phyloP scores from a whole-genome alignment of 2,888 invertebrate genomes.

The Xanthostigma xanthostigma region DNA sequence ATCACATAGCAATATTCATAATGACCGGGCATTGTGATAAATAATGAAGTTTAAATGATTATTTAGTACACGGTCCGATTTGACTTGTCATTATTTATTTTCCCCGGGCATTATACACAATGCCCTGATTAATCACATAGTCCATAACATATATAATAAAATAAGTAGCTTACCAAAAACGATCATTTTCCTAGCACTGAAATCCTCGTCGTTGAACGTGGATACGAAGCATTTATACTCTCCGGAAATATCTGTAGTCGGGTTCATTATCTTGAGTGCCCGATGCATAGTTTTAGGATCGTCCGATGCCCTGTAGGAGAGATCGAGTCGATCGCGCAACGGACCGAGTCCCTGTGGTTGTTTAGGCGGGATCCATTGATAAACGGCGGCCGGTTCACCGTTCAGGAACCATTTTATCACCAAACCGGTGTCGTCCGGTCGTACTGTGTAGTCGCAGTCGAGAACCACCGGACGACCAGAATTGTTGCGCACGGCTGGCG shows the following conservation, averaged over 20 bases:
- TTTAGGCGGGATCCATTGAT: slow-evolving; percentile 64
- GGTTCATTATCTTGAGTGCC: slow-evolving; percentile 51
- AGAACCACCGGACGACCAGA: slow-evolving; percentile 36
- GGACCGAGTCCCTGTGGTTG: slow-evolving; percentile 47
- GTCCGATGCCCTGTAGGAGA: slow-evolving; percentile 45
- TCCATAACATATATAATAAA: too few species aligned
- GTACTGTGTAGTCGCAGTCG: slow-evolving; percentile 55
- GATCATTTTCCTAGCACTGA: slow-evolving; percentile 44
- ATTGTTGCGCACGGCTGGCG: slow-evolving; percentile 25
- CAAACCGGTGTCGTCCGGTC: slow-evolving; percentile 46
- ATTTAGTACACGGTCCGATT: too few species aligned
- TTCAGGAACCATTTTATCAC: slow-evolving; percentile 65
- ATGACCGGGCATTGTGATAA: too few species aligned
- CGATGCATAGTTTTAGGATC: slow-evolving; percentile 54
- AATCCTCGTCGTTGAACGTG: slow-evolving; percentile 51
- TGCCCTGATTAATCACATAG: too few species aligned
- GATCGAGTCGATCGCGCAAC: slow-evolving; percentile 40
- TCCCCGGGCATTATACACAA: too few species aligned
- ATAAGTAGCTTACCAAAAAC: slow-evolving; percentile 42
- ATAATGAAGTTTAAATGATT: too few species aligned
- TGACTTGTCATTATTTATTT: too few species aligned
- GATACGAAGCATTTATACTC: slow-evolving; percentile 60
- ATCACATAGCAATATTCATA: too few species aligned
- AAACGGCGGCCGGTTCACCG: slow-evolving; percentile 49
- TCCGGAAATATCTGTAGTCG: slow-evolving; percentile 53